phyloP scores from a whole-genome alignment of 92 coral and sea anemone genomes.

The Hydrozoanthus gracilis region DNA sequence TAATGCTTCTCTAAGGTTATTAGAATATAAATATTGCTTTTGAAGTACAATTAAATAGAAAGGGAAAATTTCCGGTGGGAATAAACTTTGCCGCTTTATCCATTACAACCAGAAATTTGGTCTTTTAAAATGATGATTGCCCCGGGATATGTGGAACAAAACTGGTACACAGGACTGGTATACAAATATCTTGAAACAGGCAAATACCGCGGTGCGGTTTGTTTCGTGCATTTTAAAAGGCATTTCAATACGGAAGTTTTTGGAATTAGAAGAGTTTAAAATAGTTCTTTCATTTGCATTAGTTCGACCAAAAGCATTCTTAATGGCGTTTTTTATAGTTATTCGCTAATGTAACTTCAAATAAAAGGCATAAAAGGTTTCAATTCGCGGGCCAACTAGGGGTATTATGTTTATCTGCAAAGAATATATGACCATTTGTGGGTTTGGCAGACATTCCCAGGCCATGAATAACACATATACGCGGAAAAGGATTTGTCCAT shows the following conservation, averaged over 20 bases:
- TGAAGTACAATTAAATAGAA: conserved; percentile 26
- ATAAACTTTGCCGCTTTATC: conserved; percentile 1
- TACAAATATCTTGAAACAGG: background rate
- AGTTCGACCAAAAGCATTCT: conserved; percentile 25
- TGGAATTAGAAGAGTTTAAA: background rate
- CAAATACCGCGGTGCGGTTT: background rate
- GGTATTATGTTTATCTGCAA: conserved; percentile 22
- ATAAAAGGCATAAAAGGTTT: conserved; percentile 17
- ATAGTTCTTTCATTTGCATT: conserved; percentile 22
- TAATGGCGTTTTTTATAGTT: conserved; percentile 25
- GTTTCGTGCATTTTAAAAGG: background rate
- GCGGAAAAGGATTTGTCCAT: conserved; percentile 20
- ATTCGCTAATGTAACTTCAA: conserved; percentile 21
- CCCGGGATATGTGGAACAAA: background rate
- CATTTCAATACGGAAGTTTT: conserved; percentile 1
- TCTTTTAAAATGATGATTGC: conserved; percentile 28
- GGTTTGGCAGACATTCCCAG: conserved; percentile 20
- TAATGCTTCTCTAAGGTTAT: conserved; percentile 28
- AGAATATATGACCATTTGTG: conserved; percentile 23
- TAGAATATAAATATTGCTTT: conserved; percentile 24
- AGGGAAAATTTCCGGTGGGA: conserved; percentile 27
- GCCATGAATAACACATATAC: conserved; percentile 15
- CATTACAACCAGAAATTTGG: conserved; percentile 11
- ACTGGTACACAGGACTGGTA: background rate
- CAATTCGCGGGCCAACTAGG: conserved; percentile 29